Evolutionary conservation across 2,113 vertebrate genomes (phyloP).

Genomic region (Phrynosoma platyrhinos): DNA sequence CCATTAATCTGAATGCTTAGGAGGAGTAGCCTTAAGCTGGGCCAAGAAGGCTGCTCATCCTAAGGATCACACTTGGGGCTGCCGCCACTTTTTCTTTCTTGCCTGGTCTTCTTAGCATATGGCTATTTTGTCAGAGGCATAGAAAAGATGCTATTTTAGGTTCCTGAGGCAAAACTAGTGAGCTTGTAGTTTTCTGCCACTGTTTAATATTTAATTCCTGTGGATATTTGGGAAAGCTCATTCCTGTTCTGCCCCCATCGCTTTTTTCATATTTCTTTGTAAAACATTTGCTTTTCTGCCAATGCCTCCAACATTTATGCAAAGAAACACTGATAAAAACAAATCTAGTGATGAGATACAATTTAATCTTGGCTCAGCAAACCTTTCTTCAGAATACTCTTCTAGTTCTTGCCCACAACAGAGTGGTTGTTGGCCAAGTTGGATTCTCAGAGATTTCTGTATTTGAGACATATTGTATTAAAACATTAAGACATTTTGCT

Average conservation of each 20-base stretch:
- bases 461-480: background rate
- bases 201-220: slow-evolving; percentile 25
- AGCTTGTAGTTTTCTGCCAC: background rate
- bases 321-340: background rate
- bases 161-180: background rate
- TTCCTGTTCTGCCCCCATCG: background rate
- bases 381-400: background rate
- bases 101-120: background rate
- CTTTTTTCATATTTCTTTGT: slow-evolving; percentile 5
- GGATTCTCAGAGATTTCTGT: background rate
- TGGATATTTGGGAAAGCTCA: background rate
- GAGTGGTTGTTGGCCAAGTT: background rate
- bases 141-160: background rate
- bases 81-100: background rate
- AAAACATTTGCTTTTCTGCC: background rate
- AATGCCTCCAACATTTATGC: background rate
- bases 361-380: background rate
- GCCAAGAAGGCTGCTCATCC: background rate
- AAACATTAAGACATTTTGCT: too few species aligned
- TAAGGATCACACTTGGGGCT: background rate
- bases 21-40: background rate
- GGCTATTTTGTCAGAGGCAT: background rate
- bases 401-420: background rate
- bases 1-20: background rate
- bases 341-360: background rate